Base-by-base conservation (phyloP, 2,113 vertebrate genomes). In the Cynopterus brachyotis region DNA sequence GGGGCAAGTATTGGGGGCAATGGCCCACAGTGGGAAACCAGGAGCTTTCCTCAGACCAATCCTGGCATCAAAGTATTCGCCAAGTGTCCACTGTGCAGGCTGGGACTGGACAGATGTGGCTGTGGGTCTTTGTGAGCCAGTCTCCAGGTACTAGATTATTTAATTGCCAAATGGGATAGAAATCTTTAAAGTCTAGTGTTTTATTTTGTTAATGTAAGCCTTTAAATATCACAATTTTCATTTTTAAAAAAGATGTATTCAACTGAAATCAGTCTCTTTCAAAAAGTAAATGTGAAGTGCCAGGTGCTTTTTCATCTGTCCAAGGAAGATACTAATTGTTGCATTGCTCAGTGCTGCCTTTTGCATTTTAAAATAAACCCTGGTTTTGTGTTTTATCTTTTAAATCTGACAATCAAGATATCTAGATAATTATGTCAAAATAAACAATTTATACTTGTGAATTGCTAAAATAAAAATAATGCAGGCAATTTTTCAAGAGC, bases 391-490 rank as follows among this genome's bases (percentile, higher is more conserved):
- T 42, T 89, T 93, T 76, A 59, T 45, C 19, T 20, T 47, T 72
- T 87, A 57, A 85, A 69, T 64, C 11, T 73, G 12, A 45, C 59
- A 75, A 87, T n/a, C 0, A 70, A 84, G 40, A 30, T 19, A 35
- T 35, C 2, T 28, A 26, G 42, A 78, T 19, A 47, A 28, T 37
- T 76, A 73, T 66, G 32, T 86, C 15, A 53, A 93, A 90, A 93
- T 50, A 82, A 83, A 70, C 84, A 47, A 35, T 35, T 17, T 70
- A 40, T n/a, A 11, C 28, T 81, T 69, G 19, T 47, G 19, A 84
- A 53, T 40, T n/a, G 19, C 11, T 40, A 28, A 17, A 92, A 88
- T 32, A 57, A 78, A 66, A 84, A 60, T n/a, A 76, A 85, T 70
- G 22, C 19, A 76, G 55, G 47, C 5, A 16, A 24, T 11, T 62